These are phyloP conservation scores for Macrostomum lignano DNA, from an alignment of 1,140 invertebrate species.

Conservation along the genomic window DNA sequence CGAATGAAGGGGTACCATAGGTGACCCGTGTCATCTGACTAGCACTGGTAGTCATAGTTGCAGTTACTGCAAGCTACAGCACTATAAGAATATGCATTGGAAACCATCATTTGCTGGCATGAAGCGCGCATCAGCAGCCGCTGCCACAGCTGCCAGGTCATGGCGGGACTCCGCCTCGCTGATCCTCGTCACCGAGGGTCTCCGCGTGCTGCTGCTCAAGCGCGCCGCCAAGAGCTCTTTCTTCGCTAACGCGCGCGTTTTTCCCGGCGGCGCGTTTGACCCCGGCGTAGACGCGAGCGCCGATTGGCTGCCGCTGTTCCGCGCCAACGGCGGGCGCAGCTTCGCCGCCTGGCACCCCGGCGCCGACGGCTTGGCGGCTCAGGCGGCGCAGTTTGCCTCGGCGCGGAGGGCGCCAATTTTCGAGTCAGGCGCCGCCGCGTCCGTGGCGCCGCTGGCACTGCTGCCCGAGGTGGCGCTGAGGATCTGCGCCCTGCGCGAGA, in stretches of 20 bases:
- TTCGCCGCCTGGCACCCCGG: neutral
- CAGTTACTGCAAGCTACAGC: too few species aligned
- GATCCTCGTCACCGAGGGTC: too few species aligned
- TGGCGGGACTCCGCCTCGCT: too few species aligned
- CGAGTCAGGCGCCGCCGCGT: too few species aligned
- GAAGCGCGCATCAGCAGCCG: too few species aligned
- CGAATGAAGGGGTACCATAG: too few species aligned
- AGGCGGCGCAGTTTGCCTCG: too few species aligned
- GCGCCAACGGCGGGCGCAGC: slow-evolving; percentile 14
- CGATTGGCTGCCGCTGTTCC: slow-evolving; percentile 41
- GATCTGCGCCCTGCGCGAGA: slow-evolving; percentile 56
- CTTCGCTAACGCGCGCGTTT: slow-evolving; percentile 45
- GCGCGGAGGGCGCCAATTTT: slow-evolving; percentile 11
- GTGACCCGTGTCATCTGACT: too few species aligned
- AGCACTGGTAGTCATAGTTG: too few species aligned
- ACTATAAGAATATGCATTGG: too few species aligned
- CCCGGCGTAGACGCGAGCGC: slow-evolving; percentile 37
- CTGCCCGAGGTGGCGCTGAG: slow-evolving; percentile 42
- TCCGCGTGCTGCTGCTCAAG: slow-evolving; percentile 38
- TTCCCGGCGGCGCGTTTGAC: slow-evolving; percentile 47
- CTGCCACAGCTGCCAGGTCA: too few species aligned
- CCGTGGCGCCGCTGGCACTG: slow-evolving; percentile 11
- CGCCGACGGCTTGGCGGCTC: neutral
- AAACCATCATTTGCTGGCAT: too few species aligned
- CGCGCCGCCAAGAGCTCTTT: slow-evolving; percentile 35